phyloP scores from a whole-genome alignment of 1,140 invertebrate genomes.

The Sminthurides bifidus region DNA sequence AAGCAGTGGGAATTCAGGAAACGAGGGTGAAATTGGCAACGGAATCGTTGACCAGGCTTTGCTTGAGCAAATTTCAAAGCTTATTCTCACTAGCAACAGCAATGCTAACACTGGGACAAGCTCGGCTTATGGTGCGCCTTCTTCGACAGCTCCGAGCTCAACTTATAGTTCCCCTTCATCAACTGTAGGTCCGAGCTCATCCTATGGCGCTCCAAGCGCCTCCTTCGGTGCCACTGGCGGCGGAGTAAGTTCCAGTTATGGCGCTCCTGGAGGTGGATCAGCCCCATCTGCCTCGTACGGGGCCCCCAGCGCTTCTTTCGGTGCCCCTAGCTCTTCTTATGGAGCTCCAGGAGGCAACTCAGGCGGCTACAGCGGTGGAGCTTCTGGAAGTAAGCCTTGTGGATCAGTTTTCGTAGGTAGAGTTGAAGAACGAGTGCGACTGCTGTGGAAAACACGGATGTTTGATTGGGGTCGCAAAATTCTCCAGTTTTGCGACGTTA shows the following conservation, averaged over 20 bases:
- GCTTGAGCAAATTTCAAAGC: background rate
- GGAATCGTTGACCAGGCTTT: conserved; percentile 4
- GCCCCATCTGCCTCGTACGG: background rate
- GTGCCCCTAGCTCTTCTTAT: background rate
- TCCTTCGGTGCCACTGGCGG: background rate
- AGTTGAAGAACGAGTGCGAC: no score
- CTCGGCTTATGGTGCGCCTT: background rate
- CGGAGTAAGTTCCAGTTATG: background rate
- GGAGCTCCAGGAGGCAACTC: background rate
- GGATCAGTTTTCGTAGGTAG: no score
- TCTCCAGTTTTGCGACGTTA: no score
- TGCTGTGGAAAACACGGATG: no score
- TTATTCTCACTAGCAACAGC: no score
- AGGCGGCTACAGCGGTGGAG: background rate
- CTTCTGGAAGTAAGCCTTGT: no score
- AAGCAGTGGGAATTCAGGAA: background rate
- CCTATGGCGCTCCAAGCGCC: background rate
- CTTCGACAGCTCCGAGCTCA: no score
- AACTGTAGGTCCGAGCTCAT: background rate
- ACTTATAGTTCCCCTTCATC: no score
- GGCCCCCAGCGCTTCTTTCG: background rate
- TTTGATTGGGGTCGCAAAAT: no score
- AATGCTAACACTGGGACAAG: background rate
- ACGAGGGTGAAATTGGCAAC: conserved; percentile 9
- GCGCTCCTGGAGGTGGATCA: background rate